phyloP scores from a whole-genome alignment of 2,113 vertebrate species.

The Chionodraco myersi region DNA sequence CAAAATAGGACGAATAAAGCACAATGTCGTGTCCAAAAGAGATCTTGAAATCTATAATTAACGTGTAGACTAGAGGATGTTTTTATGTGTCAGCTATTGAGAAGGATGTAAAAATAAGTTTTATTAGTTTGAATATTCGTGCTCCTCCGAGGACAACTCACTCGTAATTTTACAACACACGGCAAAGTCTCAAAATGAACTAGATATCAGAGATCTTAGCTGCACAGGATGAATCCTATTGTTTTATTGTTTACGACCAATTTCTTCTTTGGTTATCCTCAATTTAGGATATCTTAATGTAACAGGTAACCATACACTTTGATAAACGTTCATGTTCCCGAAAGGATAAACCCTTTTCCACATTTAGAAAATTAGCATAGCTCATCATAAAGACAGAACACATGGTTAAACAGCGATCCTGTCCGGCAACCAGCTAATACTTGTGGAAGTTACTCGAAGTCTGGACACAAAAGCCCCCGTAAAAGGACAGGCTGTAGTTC shows the following conservation, averaged over 20 bases:
- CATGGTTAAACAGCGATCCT: neutral
- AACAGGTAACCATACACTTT: neutral
- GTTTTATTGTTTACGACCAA: neutral
- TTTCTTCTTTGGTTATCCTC: no score
- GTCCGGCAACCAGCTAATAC: neutral
- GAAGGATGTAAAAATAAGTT: neutral
- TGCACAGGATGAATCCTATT: neutral
- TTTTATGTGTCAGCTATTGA: neutral
- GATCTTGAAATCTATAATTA: neutral
- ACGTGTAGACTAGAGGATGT: neutral
- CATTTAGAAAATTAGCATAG: neutral
- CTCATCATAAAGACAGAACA: neutral
- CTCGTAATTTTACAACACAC: neutral
- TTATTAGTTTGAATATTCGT: neutral
- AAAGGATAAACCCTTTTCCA: neutral
- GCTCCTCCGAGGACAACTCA: neutral
- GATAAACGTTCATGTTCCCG: neutral
- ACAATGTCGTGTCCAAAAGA: neutral
- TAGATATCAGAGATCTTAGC: neutral
- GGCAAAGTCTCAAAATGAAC: neutral
- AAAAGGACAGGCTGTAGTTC: neutral
- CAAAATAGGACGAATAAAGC: neutral
- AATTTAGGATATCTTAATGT: neutral
- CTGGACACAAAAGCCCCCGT: neutral
- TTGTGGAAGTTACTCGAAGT: constrained; percentile 1